Percentiles rank a stretch among this genome's conserved stretches.
These are phyloP conservation scores for Eueides isabella DNA, from an alignment of 1,140 invertebrate genomes.

Conservation along the genomic window DNA sequence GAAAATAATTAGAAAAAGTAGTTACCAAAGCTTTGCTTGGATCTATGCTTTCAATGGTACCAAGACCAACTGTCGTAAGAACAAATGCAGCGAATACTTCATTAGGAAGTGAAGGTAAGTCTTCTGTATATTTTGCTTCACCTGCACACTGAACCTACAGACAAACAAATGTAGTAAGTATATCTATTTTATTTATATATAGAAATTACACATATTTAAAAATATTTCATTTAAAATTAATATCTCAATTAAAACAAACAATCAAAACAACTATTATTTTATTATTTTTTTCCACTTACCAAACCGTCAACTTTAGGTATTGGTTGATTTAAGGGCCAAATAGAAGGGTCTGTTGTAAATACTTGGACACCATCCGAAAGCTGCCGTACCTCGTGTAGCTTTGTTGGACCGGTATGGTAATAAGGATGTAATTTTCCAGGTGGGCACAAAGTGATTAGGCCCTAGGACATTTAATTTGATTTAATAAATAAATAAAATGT, in stretches of 20 bases:
- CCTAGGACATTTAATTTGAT: too few species aligned
- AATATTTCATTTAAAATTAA: too few species aligned
- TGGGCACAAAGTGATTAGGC: slow-evolving; percentile 47
- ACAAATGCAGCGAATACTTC: slow-evolving; percentile 52
- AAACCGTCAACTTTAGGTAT: slow-evolving; percentile 86
- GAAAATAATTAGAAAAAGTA: neutral
- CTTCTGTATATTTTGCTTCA: slow-evolving; percentile 84
- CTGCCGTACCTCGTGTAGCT: slow-evolving; percentile 76
- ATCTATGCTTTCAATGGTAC: slow-evolving; percentile 46
- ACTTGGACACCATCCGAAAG: slow-evolving; percentile 85
- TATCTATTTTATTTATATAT: too few species aligned
- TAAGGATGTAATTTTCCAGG: slow-evolving; percentile 59
- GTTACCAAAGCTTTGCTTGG: slow-evolving; percentile 83
- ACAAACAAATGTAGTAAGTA: too few species aligned
- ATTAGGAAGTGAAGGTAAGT: slow-evolving; percentile 38
- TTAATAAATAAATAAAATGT: too few species aligned
- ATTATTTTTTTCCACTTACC: slow-evolving; percentile 47
- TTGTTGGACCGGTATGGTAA: slow-evolving; percentile 73
- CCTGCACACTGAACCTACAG: slow-evolving; percentile 76
- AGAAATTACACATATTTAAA: too few species aligned
- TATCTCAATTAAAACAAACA: too few species aligned
- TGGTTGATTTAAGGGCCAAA: slow-evolving; percentile 88
- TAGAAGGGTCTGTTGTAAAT: slow-evolving; percentile 84
- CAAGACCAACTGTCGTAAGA: slow-evolving; percentile 42
- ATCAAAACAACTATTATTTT: too few species aligned